phyloP scores from a whole-genome alignment of 2,888 invertebrate genomes.

The Euzophera pinguis region DNA sequence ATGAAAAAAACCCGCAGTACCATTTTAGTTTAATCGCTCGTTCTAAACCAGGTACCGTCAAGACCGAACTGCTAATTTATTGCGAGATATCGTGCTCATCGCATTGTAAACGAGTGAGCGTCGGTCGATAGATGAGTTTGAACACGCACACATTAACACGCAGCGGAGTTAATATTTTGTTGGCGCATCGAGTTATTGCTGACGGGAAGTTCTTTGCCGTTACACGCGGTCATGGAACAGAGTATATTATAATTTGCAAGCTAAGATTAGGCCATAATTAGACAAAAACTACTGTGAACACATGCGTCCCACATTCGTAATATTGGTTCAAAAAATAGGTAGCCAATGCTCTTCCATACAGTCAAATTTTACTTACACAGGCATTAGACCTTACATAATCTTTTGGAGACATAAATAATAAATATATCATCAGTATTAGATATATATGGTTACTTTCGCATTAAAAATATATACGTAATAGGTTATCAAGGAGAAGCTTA shows the following conservation, averaged over 20 bases:
- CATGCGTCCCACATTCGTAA: too few species aligned
- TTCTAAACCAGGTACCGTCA: not conserved
- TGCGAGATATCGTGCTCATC: not conserved
- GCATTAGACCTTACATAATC: too few species aligned
- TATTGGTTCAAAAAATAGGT: too few species aligned
- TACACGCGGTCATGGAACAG: not conserved
- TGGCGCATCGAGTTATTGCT: not conserved
- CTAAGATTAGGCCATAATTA: not conserved
- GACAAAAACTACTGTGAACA: too few species aligned
- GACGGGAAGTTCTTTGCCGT: not conserved
- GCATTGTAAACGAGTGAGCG: not conserved
- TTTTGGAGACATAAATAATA: too few species aligned
- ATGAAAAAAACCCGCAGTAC: not conserved
- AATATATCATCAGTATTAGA: too few species aligned
- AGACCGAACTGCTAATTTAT: not conserved
- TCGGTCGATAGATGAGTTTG: not conserved
- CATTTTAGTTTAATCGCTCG: not conserved
- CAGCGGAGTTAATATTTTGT: not conserved
- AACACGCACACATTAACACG: not conserved
- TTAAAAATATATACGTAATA: too few species aligned
- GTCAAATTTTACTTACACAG: too few species aligned
- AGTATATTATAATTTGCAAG: not conserved
- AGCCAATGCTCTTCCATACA: too few species aligned
- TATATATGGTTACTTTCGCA: too few species aligned
- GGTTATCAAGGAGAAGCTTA: too few species aligned